Percentiles rank a stretch among this genome's conserved stretches.
phyloP scores from a whole-genome alignment of 2,797 vertebrate genomes.

The Hephaestus fuliginosus region DNA sequence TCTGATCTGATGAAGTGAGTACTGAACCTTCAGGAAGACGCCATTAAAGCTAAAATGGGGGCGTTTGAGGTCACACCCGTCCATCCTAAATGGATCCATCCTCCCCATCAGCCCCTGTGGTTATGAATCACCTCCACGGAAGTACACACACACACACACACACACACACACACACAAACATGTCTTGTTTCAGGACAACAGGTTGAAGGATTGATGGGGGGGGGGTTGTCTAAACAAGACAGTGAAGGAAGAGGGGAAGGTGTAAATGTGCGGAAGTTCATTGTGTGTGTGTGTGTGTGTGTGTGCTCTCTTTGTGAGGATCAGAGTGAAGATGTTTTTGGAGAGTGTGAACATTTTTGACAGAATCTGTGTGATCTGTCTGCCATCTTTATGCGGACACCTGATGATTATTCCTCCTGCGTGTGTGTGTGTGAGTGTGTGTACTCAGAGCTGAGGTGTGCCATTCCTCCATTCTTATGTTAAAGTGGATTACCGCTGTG shows the following conservation, averaged over 20 bases:
- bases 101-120: constrained; percentile 48
- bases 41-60: constrained; percentile 39
- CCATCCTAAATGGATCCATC: constrained; percentile 64
- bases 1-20: constrained; percentile 39
- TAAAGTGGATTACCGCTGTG: constrained; percentile 74
- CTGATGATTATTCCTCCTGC: constrained; percentile 29
- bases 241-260: constrained; percentile 48
- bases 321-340: neutral
- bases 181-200: constrained; percentile 14
- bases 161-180: constrained; percentile 23
- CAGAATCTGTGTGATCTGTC: neutral
- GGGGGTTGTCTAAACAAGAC: constrained; percentile 62
- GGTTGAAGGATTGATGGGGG: constrained; percentile 48
- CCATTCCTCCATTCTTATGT: constrained; percentile 72
- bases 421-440: constrained; percentile 18
- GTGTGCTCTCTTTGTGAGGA: neutral
- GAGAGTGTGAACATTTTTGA: constrained; percentile 8
- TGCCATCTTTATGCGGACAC: constrained; percentile 9
- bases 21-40: constrained; percentile 44
- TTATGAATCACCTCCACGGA: constrained; percentile 60
- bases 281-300: constrained; percentile 13
- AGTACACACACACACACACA: constrained; percentile 26
- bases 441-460: constrained; percentile 63
- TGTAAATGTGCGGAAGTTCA: constrained; percentile 49
- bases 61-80: constrained; percentile 65